These are phyloP conservation scores for Calliopum simillimum DNA, from an alignment of 2,888 invertebrate species.

Conservation along the genomic window DNA sequence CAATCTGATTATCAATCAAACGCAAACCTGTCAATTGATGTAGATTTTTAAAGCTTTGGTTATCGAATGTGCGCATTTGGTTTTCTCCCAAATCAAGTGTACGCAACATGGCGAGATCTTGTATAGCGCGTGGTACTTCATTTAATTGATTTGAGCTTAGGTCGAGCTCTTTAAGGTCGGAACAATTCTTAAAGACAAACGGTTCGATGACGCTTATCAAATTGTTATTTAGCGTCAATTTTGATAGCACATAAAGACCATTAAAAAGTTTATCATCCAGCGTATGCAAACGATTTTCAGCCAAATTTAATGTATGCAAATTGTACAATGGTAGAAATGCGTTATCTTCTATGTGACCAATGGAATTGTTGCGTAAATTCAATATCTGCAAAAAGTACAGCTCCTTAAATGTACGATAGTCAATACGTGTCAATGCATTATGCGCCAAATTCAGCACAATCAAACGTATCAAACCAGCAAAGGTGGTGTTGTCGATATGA, in stretches of 20 bases:
- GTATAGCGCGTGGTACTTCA: conserved; percentile 84
- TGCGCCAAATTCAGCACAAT: conserved; percentile 88
- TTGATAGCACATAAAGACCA: conserved; percentile 84
- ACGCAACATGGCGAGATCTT: conserved; percentile 84
- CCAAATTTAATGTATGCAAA: conserved; percentile 88
- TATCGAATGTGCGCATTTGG: conserved; percentile 84
- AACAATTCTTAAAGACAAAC: conserved; percentile 88
- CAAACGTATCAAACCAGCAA: conserved; percentile 84
- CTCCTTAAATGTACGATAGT: conserved; percentile 87
- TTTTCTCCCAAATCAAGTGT: conserved; percentile 93
- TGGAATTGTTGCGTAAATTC: conserved; percentile 86
- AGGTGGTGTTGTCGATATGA: conserved; percentile 88
- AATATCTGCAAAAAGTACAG: conserved; percentile 87
- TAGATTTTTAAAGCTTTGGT: conserved; percentile 85
- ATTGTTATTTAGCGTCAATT: conserved; percentile 88
- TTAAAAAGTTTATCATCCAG: conserved; percentile 86
- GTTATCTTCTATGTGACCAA: conserved; percentile 89
- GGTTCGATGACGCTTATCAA: conserved; percentile 82
- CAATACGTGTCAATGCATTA: conserved; percentile 85
- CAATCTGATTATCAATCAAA: conserved; percentile 90
- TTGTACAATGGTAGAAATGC: conserved; percentile 90
- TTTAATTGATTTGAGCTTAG: conserved; percentile 87
- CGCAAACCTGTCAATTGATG: conserved; percentile 88
- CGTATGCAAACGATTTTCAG: conserved; percentile 86
- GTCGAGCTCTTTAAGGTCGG: conserved; percentile 89